Evolutionary conservation across 2,113 vertebrate species (phyloP).

Genomic region (Coreoperca whiteheadi): DNA sequence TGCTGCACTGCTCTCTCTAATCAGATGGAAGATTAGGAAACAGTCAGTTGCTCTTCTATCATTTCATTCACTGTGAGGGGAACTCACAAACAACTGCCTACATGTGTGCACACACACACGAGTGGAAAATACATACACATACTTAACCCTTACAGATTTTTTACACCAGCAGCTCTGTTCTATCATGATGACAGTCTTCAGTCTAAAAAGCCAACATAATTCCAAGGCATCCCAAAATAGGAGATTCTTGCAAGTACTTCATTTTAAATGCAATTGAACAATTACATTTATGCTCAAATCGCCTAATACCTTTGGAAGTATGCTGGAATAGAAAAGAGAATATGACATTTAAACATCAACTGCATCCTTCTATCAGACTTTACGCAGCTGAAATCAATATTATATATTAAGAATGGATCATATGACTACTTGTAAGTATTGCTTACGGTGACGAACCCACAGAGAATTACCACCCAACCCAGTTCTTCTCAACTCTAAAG

Average conservation of each 20-base stretch:
- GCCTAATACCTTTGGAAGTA: not conserved
- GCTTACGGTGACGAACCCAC: not conserved
- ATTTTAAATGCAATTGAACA: not conserved
- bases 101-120: not conserved
- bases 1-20: not conserved
- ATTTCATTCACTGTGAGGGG: not conserved
- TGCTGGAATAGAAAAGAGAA: not conserved
- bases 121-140: not conserved
- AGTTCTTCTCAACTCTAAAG: too few species aligned
- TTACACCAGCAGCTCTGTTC: not conserved
- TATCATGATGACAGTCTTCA: not conserved
- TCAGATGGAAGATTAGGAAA: slow-evolving; percentile 15
- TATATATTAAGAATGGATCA: not conserved
- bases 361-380: not conserved
- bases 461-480: too few species aligned
- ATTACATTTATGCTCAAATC: not conserved
- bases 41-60: not conserved
- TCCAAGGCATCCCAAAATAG: not conserved
- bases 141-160: not conserved
- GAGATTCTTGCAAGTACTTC: not conserved
- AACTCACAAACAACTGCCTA: slow-evolving; percentile 1
- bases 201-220: not conserved
- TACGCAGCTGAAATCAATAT: not conserved
- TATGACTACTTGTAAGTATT: not conserved
- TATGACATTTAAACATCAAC: not conserved